A percentile compares a stretch with the other conserved stretches of the same genome.
Evolutionary conservation across 1,140 invertebrate genomes (phyloP).

Genomic region (Oreohelix idahoensis): DNA sequence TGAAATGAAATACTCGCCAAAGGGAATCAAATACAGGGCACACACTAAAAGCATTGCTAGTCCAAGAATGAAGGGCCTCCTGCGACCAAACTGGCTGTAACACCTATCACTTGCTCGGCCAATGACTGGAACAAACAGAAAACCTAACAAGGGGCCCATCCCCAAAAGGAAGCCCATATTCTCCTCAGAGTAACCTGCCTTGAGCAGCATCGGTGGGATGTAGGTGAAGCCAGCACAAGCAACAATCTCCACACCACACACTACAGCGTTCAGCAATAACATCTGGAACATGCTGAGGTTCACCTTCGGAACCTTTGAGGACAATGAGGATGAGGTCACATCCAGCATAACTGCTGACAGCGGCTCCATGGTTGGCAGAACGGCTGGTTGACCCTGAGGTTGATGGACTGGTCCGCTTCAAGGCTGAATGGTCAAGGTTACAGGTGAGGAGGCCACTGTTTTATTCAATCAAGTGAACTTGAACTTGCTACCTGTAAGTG

Average conservation of each 20-base stretch:
- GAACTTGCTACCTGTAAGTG: too few species aligned
- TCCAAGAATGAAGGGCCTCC: constrained; percentile 74
- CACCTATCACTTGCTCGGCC: constrained; percentile 74
- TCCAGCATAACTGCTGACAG: constrained; percentile 40
- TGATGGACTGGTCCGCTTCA: too few species aligned
- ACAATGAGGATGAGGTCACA: not conserved
- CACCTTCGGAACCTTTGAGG: constrained; percentile 6
- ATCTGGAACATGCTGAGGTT: constrained; percentile 57
- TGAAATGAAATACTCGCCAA: constrained; percentile 60
- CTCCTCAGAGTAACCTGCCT: constrained; percentile 74
- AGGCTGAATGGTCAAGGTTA: too few species aligned
- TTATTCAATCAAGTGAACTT: too few species aligned
- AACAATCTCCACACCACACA: constrained; percentile 75
- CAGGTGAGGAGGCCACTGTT: too few species aligned
- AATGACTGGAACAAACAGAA: constrained; percentile 74
- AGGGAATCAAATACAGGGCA: constrained; percentile 70
- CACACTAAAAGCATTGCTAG: constrained; percentile 70
- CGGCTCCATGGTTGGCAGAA: constrained; percentile 32
- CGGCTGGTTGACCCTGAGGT: not conserved
- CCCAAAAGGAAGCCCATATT: constrained; percentile 73
- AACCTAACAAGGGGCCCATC: constrained; percentile 73
- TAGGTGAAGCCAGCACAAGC: constrained; percentile 75
- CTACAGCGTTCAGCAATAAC: constrained; percentile 72
- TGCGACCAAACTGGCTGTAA: constrained; percentile 70
- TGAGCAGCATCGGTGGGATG: constrained; percentile 75